Evolutionary conservation across 2,888 invertebrate species (phyloP), one percentile per base, ranked within the genome.

Genomic region (Tinea trinotella): DNA sequence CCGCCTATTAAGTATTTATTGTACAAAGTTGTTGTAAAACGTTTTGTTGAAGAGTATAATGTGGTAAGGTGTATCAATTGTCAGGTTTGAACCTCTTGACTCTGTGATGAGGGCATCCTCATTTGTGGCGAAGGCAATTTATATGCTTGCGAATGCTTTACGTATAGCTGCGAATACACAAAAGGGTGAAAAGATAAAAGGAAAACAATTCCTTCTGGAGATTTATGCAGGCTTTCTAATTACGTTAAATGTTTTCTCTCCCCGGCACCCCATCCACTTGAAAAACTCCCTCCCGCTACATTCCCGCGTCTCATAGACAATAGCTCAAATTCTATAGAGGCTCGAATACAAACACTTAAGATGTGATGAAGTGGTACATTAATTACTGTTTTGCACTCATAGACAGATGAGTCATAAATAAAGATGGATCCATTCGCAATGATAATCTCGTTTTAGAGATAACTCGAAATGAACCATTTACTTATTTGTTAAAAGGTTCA

Each of bases 221-320:
- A 73, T 74, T 74, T 74, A 74, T 73, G 69, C 34, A 66, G 65
- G 62, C 61, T 63, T 66, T 64, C 64, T 74, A 71, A 74, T 75
- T 74, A 70, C 68, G 66, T 68, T 70, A 67, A 67, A 63, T 59
- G 61, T 59, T 61, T 54, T 57, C 60, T 56, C 60, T 3, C 50
- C 59, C 2, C 52, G 53, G 52, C 24, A 55, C 56, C 56, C 55
- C 54, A 7, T 18, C 19, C 6, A 30, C 30, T 30, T 30, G 30
- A 30, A 30, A 30, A 30, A 30, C 30, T 30, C 56, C 55, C 54
- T 49, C 54, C 24, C 24, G 7, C 52, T 44, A 24, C 56, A 55
- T 52, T 57, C 35, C 17, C 13, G n/a, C n/a, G 40, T 40, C 15
- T 40, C 12, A 7, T 4, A 40, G 40, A 40, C 40, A 40, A 40